phyloP scores from a whole-genome alignment of 2,113 vertebrate genomes.

The Talpa occidentalis region DNA sequence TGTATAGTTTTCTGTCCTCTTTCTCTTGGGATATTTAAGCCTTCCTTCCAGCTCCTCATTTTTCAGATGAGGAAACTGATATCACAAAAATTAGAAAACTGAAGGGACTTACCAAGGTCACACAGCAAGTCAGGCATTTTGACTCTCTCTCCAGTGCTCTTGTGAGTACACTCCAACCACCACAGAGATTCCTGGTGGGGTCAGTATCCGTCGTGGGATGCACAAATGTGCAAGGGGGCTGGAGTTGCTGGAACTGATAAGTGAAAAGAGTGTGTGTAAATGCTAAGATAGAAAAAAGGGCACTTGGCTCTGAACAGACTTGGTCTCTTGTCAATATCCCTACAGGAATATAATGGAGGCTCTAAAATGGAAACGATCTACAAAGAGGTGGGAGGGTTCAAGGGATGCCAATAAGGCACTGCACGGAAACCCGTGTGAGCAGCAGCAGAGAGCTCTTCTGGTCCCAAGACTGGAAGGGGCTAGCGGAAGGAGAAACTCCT shows the following conservation, averaged over 20 bases:
- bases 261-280: background rate
- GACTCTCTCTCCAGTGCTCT: background rate
- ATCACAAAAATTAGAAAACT: background rate
- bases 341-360: background rate
- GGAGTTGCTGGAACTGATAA: background rate
- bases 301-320: background rate
- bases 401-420: background rate
- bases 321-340: background rate
- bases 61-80: constrained; percentile 50
- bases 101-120: background rate
- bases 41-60: background rate
- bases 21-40: background rate
- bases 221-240: background rate
- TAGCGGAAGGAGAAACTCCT: background rate
- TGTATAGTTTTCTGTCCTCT: background rate
- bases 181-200: background rate
- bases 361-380: background rate
- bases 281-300: background rate
- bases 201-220: background rate
- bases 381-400: background rate
- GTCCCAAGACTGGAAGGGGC: background rate
- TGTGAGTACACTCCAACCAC: background rate
- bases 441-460: background rate
- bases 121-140: too few relatives aligned
- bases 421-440: background rate